Evolutionary conservation across 1,140 invertebrate genomes (phyloP).

Genomic region (Venturia canescens): DNA sequence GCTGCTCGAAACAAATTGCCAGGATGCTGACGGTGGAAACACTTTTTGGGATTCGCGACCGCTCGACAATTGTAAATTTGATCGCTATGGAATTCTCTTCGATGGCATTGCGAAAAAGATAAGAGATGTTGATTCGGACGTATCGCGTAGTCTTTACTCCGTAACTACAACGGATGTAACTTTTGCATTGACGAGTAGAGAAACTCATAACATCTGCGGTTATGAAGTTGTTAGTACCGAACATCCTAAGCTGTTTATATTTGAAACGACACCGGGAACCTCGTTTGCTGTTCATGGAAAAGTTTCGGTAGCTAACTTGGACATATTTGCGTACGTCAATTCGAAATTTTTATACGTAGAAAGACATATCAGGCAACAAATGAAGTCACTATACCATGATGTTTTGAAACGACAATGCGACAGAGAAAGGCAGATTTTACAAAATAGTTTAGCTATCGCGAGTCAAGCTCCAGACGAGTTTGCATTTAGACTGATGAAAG

Average conservation of each 20-base stretch:
- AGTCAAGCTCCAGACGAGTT: slow-evolving; percentile 54
- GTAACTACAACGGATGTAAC: neutral
- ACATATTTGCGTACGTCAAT: slow-evolving; percentile 53
- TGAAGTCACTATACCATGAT: slow-evolving; percentile 46
- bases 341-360: slow-evolving; percentile 59
- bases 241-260: slow-evolving; percentile 38
- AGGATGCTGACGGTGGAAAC: slow-evolving; percentile 46
- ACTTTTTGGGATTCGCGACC: slow-evolving; percentile 50
- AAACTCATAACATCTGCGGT: neutral
- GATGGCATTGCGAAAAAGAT: slow-evolving; percentile 10
- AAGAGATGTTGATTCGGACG: neutral
- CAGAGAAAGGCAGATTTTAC: slow-evolving; percentile 50
- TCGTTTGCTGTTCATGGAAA: neutral
- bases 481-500: slow-evolving; percentile 56
- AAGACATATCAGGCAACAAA: slow-evolving; percentile 48
- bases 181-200: slow-evolving; percentile 28
- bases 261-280: neutral
- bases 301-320: slow-evolving; percentile 21
- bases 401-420: slow-evolving; percentile 52
- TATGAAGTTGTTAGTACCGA: slow-evolving; percentile 12
- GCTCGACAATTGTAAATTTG: neutral
- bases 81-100: slow-evolving; percentile 23
- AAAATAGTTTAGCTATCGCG: slow-evolving; percentile 47
- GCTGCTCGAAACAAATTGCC: slow-evolving; percentile 30
- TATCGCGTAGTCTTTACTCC: slow-evolving; percentile 5